Conservation (phyloP, 30 jellyfish, hydroid and myxozoan genomes). For the Hydra vulgaris region DNA sequence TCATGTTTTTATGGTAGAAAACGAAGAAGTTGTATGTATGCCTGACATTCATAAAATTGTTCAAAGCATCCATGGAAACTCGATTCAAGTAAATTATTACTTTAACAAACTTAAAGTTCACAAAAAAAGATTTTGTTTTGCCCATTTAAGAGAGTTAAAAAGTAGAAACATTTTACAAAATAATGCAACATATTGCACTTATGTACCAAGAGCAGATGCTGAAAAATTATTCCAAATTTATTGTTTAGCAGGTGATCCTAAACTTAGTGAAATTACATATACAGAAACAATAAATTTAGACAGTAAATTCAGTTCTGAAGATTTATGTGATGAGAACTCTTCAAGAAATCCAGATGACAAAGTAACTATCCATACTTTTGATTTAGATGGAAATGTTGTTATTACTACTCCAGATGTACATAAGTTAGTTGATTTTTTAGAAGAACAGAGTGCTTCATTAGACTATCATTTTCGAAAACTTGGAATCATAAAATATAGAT, state of each 20-base stretch:
- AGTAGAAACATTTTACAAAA: slow-evolving; percentile 72
- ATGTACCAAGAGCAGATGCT: slow-evolving; percentile 86
- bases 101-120: slow-evolving; percentile 78
- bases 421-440: slow-evolving; percentile 77
- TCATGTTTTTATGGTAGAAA: slow-evolving; percentile 77
- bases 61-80: slow-evolving; percentile 84
- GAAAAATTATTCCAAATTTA: slow-evolving; percentile 87
- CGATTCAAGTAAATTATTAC: slow-evolving; percentile 92
- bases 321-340: not conserved
- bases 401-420: slow-evolving; percentile 95
- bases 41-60: slow-evolving; percentile 90
- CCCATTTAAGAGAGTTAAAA: slow-evolving; percentile 86
- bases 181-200: slow-evolving; percentile 95
- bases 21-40: slow-evolving; percentile 95
- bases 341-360: slow-evolving; percentile 19
- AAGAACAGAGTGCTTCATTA: slow-evolving; percentile 96
- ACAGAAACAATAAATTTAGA: slow-evolving; percentile 68
- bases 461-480: slow-evolving; percentile 91
- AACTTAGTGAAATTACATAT: slow-evolving; percentile 62
- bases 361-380: slow-evolving; percentile 49
- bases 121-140: slow-evolving; percentile 90
- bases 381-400: slow-evolving; percentile 71
- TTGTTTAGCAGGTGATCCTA: slow-evolving; percentile 84
- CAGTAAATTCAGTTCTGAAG: slow-evolving; percentile 24
- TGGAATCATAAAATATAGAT: slow-evolving; percentile 79